Percentiles rank a stretch among this genome's conserved stretches.
Evolutionary conservation across 2,888 invertebrate species (phyloP).

Genomic region (Leptogaster cylindrica): DNA sequence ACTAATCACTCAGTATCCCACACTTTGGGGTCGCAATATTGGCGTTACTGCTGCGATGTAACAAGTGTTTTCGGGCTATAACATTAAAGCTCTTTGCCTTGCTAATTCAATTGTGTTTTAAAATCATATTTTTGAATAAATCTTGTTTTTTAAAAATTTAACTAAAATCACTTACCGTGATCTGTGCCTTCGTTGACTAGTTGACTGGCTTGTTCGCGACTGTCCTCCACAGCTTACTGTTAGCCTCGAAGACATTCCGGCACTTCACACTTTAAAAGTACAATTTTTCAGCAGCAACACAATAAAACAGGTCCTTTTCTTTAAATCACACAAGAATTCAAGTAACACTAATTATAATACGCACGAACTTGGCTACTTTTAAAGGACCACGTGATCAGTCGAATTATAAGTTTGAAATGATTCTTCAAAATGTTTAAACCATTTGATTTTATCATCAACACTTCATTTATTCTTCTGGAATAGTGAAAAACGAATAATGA

Average conservation of each 20-base stretch:
- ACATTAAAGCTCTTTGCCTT: too few relatives aligned
- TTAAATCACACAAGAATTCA: constrained; percentile 21
- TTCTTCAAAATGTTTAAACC: too few relatives aligned
- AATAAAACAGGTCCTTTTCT: too few relatives aligned
- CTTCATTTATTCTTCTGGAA: too few relatives aligned
- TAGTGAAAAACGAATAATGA: too few relatives aligned
- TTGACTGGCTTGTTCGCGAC: constrained; percentile 46
- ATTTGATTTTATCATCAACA: too few relatives aligned
- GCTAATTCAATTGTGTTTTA: too few relatives aligned
- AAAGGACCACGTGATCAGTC: neutral
- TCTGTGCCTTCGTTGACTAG: constrained; percentile 47
- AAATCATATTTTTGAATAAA: neutral
- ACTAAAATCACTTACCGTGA: constrained; percentile 44
- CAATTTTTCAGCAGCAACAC: neutral
- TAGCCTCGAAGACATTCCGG: constrained; percentile 35
- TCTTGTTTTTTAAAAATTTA: neutral
- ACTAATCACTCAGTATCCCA: too few relatives aligned
- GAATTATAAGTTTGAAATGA: constrained; percentile 3
- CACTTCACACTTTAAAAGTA: constrained; percentile 23
- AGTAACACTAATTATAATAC: neutral
- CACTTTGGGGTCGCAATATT: too few relatives aligned
- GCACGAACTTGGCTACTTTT: neutral
- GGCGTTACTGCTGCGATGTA: too few relatives aligned
- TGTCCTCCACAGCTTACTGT: constrained; percentile 38
- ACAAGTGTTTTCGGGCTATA: too few relatives aligned